Evolutionary conservation across 1,140 invertebrate species (phyloP), one percentile per base, ranked within the genome.

Genomic region (Mactra quadrangularis): DNA sequence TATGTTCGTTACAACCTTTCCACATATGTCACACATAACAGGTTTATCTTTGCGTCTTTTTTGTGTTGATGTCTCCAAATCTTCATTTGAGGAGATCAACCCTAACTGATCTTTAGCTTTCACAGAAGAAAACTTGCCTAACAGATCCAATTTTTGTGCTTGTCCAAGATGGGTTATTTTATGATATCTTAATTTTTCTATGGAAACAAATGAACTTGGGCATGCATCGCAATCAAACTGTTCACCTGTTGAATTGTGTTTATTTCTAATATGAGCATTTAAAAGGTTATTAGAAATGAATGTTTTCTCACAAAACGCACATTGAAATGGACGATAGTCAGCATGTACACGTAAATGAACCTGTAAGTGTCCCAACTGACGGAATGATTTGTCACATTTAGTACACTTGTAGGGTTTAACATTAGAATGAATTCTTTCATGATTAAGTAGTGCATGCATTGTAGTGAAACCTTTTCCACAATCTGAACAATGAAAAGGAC

Each of bases 381-480:
- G 41, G 17, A 68, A 68, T 19, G 38, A 47, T 50, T 68, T 68
- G 6, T 50, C 41, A 68, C 64, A 68, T 2, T 68, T 38, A 11
- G 3, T 19, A 50, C 64, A 68, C 15, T 50, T 31, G 22, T 68
- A 31, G 7, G 64, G 64, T 17, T 41, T 38, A 9, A 31, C 64
- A 47, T 41, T 41, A 19, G 19, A 47, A 41, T 68, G 64, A 29
- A 19, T 29, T 9, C 13, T n/a, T 27, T 17, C 19, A 31, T 68
- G 64, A 31, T 29, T 19, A 1, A 0, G 3, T 3, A 29, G 47
- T 3, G 45, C 19, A 22, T 68, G 27, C 17, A 15, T 45, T 13
- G 45, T 68, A 4, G 45, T 68, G 27, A 31, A 68, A 50, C 64
- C 64, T 50, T 50, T 68, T 29, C 64, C 64, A 50, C 64, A 68